These are phyloP conservation scores for Pachycephala philippinensis DNA, from an alignment of 2,113 vertebrate species.

Conservation along the genomic window DNA sequence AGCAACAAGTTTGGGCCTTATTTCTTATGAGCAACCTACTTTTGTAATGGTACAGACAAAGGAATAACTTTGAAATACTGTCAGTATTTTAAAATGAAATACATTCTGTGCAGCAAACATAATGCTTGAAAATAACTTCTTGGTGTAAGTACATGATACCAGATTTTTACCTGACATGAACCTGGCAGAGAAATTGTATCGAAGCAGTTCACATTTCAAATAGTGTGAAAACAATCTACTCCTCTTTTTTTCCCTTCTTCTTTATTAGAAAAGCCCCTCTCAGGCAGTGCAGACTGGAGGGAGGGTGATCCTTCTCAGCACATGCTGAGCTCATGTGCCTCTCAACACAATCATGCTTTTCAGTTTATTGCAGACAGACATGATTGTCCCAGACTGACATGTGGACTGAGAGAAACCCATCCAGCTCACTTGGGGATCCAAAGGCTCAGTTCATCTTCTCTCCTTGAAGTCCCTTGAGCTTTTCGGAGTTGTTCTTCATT, in stretches of 20 bases:
- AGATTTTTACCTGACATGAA: background rate
- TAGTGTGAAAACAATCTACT: rapidly evolving
- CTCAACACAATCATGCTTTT: background rate
- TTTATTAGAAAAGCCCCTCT: background rate
- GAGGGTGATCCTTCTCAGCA: background rate
- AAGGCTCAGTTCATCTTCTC: background rate
- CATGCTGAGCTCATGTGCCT: background rate
- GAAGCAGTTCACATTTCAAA: background rate
- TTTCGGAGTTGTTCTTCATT: background rate
- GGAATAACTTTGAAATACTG: background rate
- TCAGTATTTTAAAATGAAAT: background rate
- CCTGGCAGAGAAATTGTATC: background rate
- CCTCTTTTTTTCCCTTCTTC: background rate
- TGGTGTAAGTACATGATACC: background rate
- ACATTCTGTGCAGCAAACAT: background rate
- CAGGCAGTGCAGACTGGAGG: background rate
- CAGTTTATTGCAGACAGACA: background rate
- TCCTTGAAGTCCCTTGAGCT: background rate
- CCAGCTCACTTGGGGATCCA: background rate
- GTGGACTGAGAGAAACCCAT: background rate
- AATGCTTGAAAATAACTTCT: background rate
- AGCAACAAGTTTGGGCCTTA: background rate
- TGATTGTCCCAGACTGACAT: background rate
- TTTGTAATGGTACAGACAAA: background rate
- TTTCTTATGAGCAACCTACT: background rate